Base-by-base conservation (phyloP, 2,888 invertebrate species). In the Volucella inanis region DNA sequence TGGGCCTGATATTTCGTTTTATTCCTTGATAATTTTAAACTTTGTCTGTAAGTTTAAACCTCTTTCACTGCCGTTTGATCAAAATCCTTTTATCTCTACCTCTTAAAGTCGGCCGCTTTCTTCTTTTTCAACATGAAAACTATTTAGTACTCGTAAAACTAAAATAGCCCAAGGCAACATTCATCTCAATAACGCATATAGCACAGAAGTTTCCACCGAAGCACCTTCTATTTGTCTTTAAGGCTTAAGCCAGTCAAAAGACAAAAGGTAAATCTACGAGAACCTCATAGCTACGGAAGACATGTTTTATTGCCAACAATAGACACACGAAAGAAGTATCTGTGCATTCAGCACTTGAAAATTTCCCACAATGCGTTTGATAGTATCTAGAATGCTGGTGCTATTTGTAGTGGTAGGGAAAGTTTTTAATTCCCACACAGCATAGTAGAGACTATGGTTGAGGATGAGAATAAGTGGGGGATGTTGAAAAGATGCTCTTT, bases 401-500 rank as follows among this genome's bases (percentile, higher is more conserved):
- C 18, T 31, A 59, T 75, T 75, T 75, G 47, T 64, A 55, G 64
- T 55, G 71, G 59, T 41, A 31, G 65, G 61, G 22, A 82, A 83
- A 78, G 15, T 83, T 83, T 83, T 78, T 83, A 78, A 83, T 78
- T 74, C 74, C 78, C 78, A 74, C 61, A 22, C 72, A n/a, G 38
- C n/a, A n/a, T 47, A 10, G n/a, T 6, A 31, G 31, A 31, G 4
- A 31, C 31, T 31, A 31, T 31, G 6, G 31, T 31, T 31, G 31
- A 31, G 31, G 31, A 31, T 9, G 41, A n/a, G 54, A 39, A 49
- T 14, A 14, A 50, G 4, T 18, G 52, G 41, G 52, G 57, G 47
- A 65, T 76, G 64, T 54, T 65, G 70, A 70, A 47, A 14, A 64
- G 59, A 65, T 71, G 55, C 54, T 62, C 65, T 67, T 54, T 62